phyloP scores from a whole-genome alignment of 2,888 invertebrate species.

The Penaeus monodon region DNA sequence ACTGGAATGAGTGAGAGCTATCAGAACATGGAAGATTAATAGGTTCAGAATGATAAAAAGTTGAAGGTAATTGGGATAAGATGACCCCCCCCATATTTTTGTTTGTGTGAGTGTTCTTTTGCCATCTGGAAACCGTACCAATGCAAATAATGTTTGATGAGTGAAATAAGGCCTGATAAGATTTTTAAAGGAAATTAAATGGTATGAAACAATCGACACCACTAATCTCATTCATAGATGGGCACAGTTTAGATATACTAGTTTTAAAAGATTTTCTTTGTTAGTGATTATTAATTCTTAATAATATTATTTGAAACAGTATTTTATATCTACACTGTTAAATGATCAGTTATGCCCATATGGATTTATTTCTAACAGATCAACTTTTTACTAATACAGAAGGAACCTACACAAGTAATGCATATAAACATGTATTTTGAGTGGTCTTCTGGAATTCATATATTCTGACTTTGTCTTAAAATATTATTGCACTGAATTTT shows the following conservation, averaged over 20 bases:
- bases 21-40: neutral
- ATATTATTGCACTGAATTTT: no score
- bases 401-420: no score
- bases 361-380: no score
- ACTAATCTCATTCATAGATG: slow-evolving; percentile 11
- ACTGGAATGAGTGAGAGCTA: slow-evolving; percentile 14
- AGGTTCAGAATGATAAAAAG: neutral
- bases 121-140: neutral
- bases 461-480: no score
- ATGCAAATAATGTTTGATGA: neutral
- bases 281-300: neutral
- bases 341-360: no score
- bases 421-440: no score
- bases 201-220: slow-evolving; percentile 10
- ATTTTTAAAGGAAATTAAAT: neutral
- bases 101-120: neutral
- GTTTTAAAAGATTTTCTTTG: neutral
- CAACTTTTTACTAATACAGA: no score
- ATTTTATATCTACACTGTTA: no score
- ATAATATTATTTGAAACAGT: slow-evolving; percentile 1
- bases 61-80: neutral
- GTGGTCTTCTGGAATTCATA: no score
- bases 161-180: neutral
- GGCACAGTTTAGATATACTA: slow-evolving; percentile 1
- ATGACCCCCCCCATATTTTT: slow-evolving; percentile 1